Base-by-base conservation (phyloP, 2,888 invertebrate species). In the Lamellibrachia satsuma region DNA sequence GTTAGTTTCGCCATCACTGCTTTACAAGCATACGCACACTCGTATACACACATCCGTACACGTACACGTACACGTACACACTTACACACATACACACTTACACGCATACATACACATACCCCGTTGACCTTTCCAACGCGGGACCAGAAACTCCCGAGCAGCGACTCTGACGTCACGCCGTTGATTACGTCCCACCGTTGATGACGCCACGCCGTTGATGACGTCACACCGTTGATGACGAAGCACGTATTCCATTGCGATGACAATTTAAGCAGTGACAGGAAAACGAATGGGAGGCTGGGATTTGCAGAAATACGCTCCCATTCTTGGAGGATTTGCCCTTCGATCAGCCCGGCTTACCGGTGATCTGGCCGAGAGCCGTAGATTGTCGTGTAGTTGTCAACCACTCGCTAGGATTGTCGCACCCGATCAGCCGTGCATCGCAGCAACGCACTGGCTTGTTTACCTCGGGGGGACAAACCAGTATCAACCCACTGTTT, bases 71-170 rank as follows among this genome's bases (percentile, higher is more conserved):
- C 51, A 91, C 7, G 91, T 52, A 52, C 57, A 92, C 57, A 52
- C 57, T 52, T 91, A 92, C 57, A 92, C 39, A 52, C 57, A 91
- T 90, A 91, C 52, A 91, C 57, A 91, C n/a, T 52, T 27, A 91
- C 39, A 92, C 52, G 90, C n/a, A 52, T 52, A 52, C 91, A 92
- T 52, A 91, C 11, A 22, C 52, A 39, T 92, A 91, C 39, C 52
- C 15, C 52, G 8, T 9, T n/a, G 55, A 55, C 9, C 55, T 60
- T 15, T 75, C 15, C 15, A 15, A 75, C 6, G 75, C 22, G 75
- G n/a, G 22, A 75, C 75, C 75, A 75, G 75, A 75, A 22, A 6
- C 22, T 22, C 75, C 75, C 75, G 55, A 9, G 9, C n/a, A 22
- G 75, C n/a, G 75, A 15, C 55, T n/a, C 15, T n/a, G 15, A 75